Percentiles rank a stretch among this genome's conserved stretches.
Evolutionary conservation across 1,140 invertebrate genomes (phyloP).

Genomic region (Diabrotica virgifera): DNA sequence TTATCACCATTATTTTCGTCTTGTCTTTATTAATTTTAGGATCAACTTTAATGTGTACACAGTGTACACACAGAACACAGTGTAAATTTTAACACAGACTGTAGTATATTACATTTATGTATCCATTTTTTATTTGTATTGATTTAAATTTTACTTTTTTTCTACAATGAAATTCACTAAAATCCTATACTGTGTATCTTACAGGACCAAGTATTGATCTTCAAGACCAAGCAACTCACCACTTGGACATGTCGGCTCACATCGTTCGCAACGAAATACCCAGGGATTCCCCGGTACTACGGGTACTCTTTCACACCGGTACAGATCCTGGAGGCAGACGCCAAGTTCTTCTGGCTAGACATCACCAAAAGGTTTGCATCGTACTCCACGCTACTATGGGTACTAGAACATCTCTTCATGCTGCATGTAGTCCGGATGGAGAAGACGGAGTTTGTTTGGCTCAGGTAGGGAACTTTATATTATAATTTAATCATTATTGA

Average conservation of each 20-base stretch:
- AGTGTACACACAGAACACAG: no score
- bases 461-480: constrained; percentile 51
- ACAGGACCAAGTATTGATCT: constrained; percentile 55
- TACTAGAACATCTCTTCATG: constrained; percentile 59
- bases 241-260: constrained; percentile 86
- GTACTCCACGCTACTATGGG: constrained; percentile 68
- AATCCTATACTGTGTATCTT: not conserved
- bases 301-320: constrained; percentile 87
- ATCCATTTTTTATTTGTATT: no score
- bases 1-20: no score
- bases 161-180: not conserved
- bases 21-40: no score
- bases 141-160: constrained; percentile 2
- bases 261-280: constrained; percentile 80
- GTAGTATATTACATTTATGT: no score
- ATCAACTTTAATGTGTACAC: no score
- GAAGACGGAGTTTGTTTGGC: constrained; percentile 88
- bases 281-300: constrained; percentile 79
- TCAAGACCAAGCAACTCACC: constrained; percentile 67
- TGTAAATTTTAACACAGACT: no score
- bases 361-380: constrained; percentile 67
- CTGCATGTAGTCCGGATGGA: constrained; percentile 82
- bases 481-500: no score
- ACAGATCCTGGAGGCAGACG: constrained; percentile 66
- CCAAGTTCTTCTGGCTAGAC: constrained; percentile 52